Percentiles rank a stretch among this genome's conserved stretches.
phyloP scores from a whole-genome alignment of 2,113 vertebrate species.

The Burhinus oedicnemus region DNA sequence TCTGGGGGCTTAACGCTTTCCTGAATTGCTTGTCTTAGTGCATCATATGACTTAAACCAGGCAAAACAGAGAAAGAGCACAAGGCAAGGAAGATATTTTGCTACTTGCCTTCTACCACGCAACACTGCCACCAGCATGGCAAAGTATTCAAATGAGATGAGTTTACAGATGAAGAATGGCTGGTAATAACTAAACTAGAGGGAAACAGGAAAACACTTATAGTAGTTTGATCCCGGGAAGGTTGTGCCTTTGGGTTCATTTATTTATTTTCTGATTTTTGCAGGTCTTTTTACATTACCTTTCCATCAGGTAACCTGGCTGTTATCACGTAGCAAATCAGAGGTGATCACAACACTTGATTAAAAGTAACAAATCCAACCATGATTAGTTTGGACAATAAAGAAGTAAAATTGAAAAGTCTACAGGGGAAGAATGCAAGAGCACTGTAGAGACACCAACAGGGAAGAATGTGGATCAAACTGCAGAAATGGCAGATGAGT shows the following conservation, averaged over 20 bases:
- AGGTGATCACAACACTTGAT: neutral
- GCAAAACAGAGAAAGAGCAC: neutral
- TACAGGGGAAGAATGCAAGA: neutral
- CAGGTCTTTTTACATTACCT: neutral
- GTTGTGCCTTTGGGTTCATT: neutral
- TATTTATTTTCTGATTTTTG: neutral
- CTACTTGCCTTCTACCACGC: neutral
- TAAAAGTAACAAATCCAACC: neutral
- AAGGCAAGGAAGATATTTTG: neutral
- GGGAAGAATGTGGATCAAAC: neutral
- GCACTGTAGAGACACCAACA: neutral
- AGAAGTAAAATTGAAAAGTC: neutral
- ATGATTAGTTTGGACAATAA: neutral
- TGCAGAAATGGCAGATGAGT: neutral
- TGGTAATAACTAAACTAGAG: neutral
- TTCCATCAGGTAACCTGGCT: neutral
- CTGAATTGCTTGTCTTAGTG: neutral
- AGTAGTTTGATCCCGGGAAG: neutral
- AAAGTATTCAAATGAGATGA: neutral
- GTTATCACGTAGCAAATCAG: neutral
- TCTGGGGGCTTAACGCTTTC: neutral
- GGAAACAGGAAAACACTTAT: neutral
- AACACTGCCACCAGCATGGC: neutral
- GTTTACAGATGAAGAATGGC: neutral
- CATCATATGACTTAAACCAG: neutral